Conservation (phyloP, 2,113 vertebrate species). For the Vimba vimba region DNA sequence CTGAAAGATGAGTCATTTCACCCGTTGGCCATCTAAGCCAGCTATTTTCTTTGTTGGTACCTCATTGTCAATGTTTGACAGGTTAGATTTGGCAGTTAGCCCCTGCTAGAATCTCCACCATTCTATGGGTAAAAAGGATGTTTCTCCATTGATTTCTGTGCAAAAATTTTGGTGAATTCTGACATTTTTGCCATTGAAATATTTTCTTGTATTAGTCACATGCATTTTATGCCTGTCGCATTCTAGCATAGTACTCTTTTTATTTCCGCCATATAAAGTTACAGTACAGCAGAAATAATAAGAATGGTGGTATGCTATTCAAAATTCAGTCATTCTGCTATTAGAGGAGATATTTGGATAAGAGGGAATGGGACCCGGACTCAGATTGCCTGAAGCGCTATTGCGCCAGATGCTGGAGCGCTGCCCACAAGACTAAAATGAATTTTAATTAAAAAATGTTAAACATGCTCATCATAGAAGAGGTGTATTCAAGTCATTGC, state of each 20-base stretch:
- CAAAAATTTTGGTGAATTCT: too few relatives aligned
- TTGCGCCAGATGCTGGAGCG: background rate
- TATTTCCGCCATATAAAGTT: background rate
- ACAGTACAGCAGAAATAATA: background rate
- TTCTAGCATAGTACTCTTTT: background rate
- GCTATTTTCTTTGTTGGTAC: too few relatives aligned
- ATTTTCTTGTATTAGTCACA: background rate
- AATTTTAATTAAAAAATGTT: background rate
- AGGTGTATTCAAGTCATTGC: background rate
- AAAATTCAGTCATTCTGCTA: background rate
- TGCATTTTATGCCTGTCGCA: background rate
- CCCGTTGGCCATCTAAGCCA: too few relatives aligned
- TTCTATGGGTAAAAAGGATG: background rate
- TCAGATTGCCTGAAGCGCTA: background rate
- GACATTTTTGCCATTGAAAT: background rate
- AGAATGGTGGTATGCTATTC: background rate
- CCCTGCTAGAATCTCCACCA: background rate
- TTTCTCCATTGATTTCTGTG: background rate
- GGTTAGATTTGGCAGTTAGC: background rate
- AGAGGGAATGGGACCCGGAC: background rate
- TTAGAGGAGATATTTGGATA: background rate
- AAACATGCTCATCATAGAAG: background rate
- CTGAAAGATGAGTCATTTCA: too few relatives aligned
- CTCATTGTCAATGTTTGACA: background rate
- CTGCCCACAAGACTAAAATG: background rate